Percentiles rank a stretch among this genome's conserved stretches.
phyloP scores from a whole-genome alignment of 2,797 vertebrate species.

The Leucoraja ocellata region DNA sequence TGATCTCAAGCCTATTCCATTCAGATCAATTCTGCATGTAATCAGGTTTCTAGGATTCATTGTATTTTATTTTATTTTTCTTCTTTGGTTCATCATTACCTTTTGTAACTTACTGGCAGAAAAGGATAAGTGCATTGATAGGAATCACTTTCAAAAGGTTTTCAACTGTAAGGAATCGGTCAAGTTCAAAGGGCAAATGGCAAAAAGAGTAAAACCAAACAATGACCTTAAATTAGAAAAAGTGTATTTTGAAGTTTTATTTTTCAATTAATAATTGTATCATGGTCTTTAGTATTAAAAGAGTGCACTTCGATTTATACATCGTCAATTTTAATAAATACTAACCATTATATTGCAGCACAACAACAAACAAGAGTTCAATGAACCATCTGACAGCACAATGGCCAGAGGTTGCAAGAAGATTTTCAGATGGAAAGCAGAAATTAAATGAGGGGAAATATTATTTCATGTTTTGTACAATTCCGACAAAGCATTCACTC shows the following conservation, averaged over 20 bases:
- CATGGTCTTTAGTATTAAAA: background rate
- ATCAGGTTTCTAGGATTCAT: no score
- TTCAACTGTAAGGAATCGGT: no score
- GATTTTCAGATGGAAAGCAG: background rate
- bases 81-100: no score
- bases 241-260: background rate
- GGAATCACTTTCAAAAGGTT: no score
- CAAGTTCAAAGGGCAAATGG: no score
- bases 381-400: background rate
- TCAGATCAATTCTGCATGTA: no score
- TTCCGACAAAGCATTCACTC: background rate
- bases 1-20: no score
- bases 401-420: background rate
- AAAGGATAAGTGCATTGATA: no score
- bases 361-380: background rate
- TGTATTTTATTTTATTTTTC: no score
- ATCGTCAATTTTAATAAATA: constrained; percentile 18
- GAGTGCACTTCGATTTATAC: constrained; percentile 21
- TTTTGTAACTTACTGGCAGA: no score
- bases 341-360: background rate
- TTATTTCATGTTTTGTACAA: background rate
- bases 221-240: background rate
- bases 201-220: background rate
- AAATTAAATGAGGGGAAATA: background rate
- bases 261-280: background rate